Base-by-base conservation (phyloP, 2,797 vertebrate genomes). In the Harpagifer antarcticus region DNA sequence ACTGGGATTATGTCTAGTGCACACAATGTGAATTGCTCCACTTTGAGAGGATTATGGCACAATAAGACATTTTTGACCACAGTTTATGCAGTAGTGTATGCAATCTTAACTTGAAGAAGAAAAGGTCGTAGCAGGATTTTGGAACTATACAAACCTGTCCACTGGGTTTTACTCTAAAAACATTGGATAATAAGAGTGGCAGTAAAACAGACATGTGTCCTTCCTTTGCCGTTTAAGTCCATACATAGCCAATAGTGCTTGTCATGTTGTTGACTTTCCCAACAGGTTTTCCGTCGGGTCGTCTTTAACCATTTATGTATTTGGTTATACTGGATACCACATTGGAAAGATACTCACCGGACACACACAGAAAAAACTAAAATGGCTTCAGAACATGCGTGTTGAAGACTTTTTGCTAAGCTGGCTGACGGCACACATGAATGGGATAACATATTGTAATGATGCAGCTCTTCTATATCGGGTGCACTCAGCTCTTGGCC, bases 21-120 rank as follows among this genome's bases (percentile, higher is more conserved):
- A 68, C 49, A 74, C 71, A 74, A 64, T 74, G 79, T 64, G 61
- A 61, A 63, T n/a, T 68, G 52, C 52, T 72, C 52, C 19, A 2
- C 20, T 20, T 15, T 59, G 49, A 23, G 48, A 57, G 74, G 68
- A 72, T 78, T 83, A 78, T 27, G 27, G 58, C 60, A 68, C 59
- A 78, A 31, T 65, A 37, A 33, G 45, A 54, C 20, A 23, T 23
- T 4, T 5, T 43, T 42, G 52, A 63, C 23, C 67, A 44, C 45
- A 7, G 48, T 3, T 54, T 19, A 31, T 43, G 8, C 33, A 37
- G 33, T 7, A 48, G 15, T 62, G 19, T 44, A 31, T 48, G 20
- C 53, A 73, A 55, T 72, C 16, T 78, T 49, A n/a, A 40, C 16
- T 60, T 63, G 31, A 64, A 49, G 58, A 14, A 13, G 58, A 40